Conservation (phyloP, 92 coral and sea anemone genomes). For the Plumapathes pennacea region DNA sequence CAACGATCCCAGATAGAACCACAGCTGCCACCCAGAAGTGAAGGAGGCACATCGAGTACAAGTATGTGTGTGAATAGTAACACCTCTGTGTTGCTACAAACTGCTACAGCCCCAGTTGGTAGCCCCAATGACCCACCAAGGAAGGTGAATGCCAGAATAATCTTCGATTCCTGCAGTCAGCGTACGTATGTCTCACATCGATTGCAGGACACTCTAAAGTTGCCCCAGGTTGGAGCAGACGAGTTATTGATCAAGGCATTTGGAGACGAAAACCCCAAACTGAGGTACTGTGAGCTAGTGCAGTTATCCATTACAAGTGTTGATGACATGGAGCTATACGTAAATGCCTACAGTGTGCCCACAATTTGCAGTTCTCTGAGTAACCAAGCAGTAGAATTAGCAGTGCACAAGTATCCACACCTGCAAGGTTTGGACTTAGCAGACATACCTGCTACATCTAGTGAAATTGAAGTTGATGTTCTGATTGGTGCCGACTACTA, state of each 20-base stretch:
- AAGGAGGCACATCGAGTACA: too few species aligned
- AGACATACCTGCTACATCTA: slow-evolving; percentile 7
- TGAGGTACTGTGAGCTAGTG: slow-evolving; percentile 40
- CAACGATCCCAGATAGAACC: too few species aligned
- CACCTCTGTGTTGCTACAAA: slow-evolving; percentile 48
- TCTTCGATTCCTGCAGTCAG: slow-evolving; percentile 65
- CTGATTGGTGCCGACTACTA: slow-evolving; percentile 67
- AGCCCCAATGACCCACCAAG: slow-evolving; percentile 15
- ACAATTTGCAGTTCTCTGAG: slow-evolving; percentile 51
- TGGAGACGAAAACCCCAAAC: slow-evolving; percentile 33
- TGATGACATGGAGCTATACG: slow-evolving; percentile 19
- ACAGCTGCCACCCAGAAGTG: too few species aligned
- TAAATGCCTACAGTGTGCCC: slow-evolving; percentile 50
- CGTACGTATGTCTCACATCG: slow-evolving; percentile 42
- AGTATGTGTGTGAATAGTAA: slow-evolving; percentile 4
- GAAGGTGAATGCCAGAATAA: slow-evolving; percentile 39
- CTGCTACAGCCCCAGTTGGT: slow-evolving; percentile 46
- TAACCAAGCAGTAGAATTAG: slow-evolving; percentile 27
- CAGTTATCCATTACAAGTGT: slow-evolving; percentile 18
- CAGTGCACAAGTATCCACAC: slow-evolving; percentile 30
- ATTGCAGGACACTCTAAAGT: slow-evolving; percentile 40
- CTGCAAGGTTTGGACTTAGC: slow-evolving; percentile 50
- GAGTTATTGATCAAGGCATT: slow-evolving; percentile 57
- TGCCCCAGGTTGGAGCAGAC: slow-evolving; percentile 38
- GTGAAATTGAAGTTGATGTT: slow-evolving; percentile 47